Evolutionary conservation across 1,140 invertebrate genomes (phyloP), one percentile per base, ranked within the genome.

Genomic region (Apis florea): DNA sequence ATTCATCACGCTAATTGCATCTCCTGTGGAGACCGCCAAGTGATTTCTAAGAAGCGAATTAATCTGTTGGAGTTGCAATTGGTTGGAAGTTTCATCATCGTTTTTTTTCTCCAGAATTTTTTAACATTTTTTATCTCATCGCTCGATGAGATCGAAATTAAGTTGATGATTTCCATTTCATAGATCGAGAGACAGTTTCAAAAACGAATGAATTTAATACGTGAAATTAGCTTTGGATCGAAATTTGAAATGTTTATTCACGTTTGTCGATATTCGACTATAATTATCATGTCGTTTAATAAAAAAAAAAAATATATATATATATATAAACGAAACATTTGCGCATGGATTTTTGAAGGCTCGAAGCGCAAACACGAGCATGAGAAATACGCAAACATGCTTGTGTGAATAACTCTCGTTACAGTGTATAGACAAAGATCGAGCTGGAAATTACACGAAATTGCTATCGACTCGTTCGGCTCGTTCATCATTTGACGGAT

Each of bases 1-100:
- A 80, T 80, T 80, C 61, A 19, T 80, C 78, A 80, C 54, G 56
- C 10, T 80, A 74, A 67, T 80, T 67, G 49, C 72, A 26, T 19
- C 51, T 64, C 24, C 51, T 56, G 31, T n/a, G 17, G 53, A 21
- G 64, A 56, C 31, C 24, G 17, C 40, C 8, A 13, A 26, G 26
- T 11, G 40, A 54, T 49, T 74, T 80, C 78, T 66, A 51, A 58
- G 78, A 80, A 80, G 31, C 70, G 61, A 49, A 80, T 80, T 74
- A 80, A 80, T 80, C 51, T 6, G 70, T 12, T 9, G 19, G 19
- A 40, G 31, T 40, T 40, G 31, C 31, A 6, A 5, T n/a, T 40
- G 31, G 24, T 5, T 8, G 4, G 51, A 76, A 67, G 63, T 76
- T 68, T 8, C 47, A 15, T 49, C 13, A 13, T 3, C 31, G 2